Conservation (phyloP, 2,888 invertebrate genomes). For the Onchidella celtica region DNA sequence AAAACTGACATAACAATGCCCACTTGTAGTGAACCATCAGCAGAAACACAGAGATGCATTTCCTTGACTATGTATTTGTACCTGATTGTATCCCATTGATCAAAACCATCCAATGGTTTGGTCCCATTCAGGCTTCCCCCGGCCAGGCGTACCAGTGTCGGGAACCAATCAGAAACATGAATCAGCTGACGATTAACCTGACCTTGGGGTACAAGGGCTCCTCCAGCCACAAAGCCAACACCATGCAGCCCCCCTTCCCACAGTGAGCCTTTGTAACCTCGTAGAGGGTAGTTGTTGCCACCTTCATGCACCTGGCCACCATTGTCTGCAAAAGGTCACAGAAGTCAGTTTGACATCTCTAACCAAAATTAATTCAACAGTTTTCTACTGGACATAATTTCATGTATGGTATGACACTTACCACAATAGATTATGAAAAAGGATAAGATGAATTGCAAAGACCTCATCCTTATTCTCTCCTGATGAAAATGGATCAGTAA, state of each 20-base stretch:
- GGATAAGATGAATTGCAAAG: too few relatives aligned
- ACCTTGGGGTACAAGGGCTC: slow-evolving; percentile 57
- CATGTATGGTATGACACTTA: too few relatives aligned
- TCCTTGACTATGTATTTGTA: too few relatives aligned
- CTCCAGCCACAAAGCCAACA: slow-evolving; percentile 74
- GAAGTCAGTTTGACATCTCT: too few relatives aligned
- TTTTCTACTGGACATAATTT: too few relatives aligned
- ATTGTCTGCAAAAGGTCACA: slow-evolving; percentile 81
- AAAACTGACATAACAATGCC: too few relatives aligned
- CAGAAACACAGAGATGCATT: too few relatives aligned
- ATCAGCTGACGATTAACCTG: slow-evolving; percentile 63
- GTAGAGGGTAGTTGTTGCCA: slow-evolving; percentile 77
- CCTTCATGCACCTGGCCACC: slow-evolving; percentile 75
- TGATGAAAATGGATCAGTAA: too few relatives aligned
- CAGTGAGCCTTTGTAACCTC: slow-evolving; percentile 77
- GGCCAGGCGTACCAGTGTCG: slow-evolving; percentile 73
- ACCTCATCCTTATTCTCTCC: too few relatives aligned
- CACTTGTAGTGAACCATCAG: too few relatives aligned
- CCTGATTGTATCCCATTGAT: slow-evolving; percentile 77
- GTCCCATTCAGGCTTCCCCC: slow-evolving; percentile 69
- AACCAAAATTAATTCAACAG: too few relatives aligned
- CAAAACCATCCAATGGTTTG: slow-evolving; percentile 73
- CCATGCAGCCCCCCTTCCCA: slow-evolving; percentile 79
- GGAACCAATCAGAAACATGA: slow-evolving; percentile 78
- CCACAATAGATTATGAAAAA: too few relatives aligned